Evolutionary conservation across 2,797 vertebrate genomes (phyloP), one percentile per base, ranked within the genome.

Genomic region (Danio tinwini): DNA sequence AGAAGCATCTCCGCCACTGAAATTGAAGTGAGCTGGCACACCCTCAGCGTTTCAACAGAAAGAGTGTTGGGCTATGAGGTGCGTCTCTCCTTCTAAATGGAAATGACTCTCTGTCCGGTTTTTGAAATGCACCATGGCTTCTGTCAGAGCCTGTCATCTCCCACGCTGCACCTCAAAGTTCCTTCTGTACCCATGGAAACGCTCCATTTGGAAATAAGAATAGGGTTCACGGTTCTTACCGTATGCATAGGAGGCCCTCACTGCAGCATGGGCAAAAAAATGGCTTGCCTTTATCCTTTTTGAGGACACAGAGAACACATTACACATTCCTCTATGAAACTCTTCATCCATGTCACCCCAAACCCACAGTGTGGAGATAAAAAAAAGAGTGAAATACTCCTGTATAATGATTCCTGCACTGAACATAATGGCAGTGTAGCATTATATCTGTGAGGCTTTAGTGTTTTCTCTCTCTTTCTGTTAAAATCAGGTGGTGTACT

Each of bases 41-140:
- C 93, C 72, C 92, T 97, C 80, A 93, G 95, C 53, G 95, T 94
- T 94, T 94, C 93, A 79, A 95, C 94, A 84, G 97, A 97, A 81
- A 96, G 94, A 88, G 93, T 98, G 88, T 93, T 98, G 82, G 97
- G 97, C 89, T 98, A 97, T 12, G 97, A 99, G 96, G 97, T 98
- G 92, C 91, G 84, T 89, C 85, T 80, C 85, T 83, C 84, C 83
- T 87, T 91, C 89, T 90, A 89, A 92, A 91, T 90, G 89, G 88
- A 92, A 92, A 92, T 87, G 83, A 84, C 86, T 77, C 79, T 52
- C 47, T 55, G 53, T 81, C 80, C 61, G 21, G 67, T 73, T 78
- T 29, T 79, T 82, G 68, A 79, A 81, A 86, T 79, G 81, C 74
- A 78, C 40, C 4, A 21, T 45, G 50, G 70, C 74, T 68, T 67